These are phyloP conservation scores for Papilio machaon DNA, from an alignment of 1,140 invertebrate species.

Conservation along the genomic window DNA sequence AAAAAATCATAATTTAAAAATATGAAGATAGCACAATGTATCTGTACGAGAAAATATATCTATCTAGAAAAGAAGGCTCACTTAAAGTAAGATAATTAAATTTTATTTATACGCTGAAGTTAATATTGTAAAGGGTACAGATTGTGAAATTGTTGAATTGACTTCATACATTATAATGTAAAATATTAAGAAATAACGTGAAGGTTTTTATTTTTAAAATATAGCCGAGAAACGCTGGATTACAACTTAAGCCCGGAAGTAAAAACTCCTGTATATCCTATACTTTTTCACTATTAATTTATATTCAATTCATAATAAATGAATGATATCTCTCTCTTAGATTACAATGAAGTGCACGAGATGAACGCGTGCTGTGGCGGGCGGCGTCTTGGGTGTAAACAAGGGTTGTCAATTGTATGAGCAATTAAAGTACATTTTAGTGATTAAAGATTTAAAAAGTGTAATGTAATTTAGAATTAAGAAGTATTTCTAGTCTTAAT, in stretches of 20 bases:
- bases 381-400: constrained; percentile 14
- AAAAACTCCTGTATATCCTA: no score
- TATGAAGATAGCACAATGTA: neutral
- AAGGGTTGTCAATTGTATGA: constrained; percentile 23
- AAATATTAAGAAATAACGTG: no score
- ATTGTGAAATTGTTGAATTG: no score
- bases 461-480: no score
- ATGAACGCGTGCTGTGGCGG: constrained; percentile 1
- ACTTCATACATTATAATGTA: no score
- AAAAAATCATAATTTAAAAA: neutral
- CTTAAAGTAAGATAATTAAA: neutral
- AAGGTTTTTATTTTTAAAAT: no score
- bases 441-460: no score
- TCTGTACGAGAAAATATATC: neutral
- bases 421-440: neutral
- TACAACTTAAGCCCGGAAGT: no score
- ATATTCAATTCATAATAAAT: neutral
- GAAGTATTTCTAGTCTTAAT: no score
- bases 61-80: neutral
- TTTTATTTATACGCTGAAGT: neutral
- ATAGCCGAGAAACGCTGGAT: no score
- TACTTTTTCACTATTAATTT: no score
- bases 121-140: no score
- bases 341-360: constrained; percentile 21
- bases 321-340: neutral